A percentile compares a stretch with the other conserved stretches of the same genome.
phyloP scores from a whole-genome alignment of 2,888 invertebrate genomes.

The Julus scanicus region DNA sequence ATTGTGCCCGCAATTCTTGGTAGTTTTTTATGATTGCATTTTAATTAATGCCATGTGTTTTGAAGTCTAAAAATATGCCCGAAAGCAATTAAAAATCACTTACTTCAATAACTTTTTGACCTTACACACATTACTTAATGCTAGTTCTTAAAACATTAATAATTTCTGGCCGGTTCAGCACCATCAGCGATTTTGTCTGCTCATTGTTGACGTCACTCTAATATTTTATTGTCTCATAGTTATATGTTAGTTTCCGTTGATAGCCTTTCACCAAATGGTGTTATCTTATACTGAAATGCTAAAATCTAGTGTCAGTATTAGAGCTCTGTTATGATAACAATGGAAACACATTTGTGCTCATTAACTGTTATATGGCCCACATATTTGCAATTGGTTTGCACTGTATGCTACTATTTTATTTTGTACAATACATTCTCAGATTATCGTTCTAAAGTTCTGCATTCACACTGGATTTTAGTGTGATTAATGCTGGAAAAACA shows the following conservation, averaged over 20 bases:
- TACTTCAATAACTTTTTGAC: conserved; percentile 39
- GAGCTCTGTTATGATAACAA: conserved; percentile 30
- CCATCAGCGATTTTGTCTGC: conserved; percentile 13
- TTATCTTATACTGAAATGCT: not conserved
- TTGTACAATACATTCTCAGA: too few species aligned
- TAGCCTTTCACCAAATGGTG: not conserved
- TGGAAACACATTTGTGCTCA: not conserved
- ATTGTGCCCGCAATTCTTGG: not conserved
- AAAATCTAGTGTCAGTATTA: not conserved
- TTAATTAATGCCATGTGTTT: not conserved
- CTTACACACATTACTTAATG: conserved; percentile 23
- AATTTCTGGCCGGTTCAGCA: not conserved
- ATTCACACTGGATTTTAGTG: too few species aligned
- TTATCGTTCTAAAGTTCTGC: too few species aligned
- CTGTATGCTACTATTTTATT: too few species aligned
- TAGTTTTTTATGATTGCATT: not conserved
- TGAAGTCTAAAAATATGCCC: conserved; percentile 14
- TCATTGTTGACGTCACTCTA: conserved; percentile 25
- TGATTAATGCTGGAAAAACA: not conserved
- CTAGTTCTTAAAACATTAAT: conserved; percentile 18
- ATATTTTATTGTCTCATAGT: not conserved
- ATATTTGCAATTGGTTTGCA: not conserved
- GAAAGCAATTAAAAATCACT: conserved; percentile 23
- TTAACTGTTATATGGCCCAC: not conserved
- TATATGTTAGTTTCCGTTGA: not conserved